A percentile compares a stretch with the other conserved stretches of the same genome.
Evolutionary conservation across 1,140 invertebrate species (phyloP).

Genomic region (Pteromalus puparum): DNA sequence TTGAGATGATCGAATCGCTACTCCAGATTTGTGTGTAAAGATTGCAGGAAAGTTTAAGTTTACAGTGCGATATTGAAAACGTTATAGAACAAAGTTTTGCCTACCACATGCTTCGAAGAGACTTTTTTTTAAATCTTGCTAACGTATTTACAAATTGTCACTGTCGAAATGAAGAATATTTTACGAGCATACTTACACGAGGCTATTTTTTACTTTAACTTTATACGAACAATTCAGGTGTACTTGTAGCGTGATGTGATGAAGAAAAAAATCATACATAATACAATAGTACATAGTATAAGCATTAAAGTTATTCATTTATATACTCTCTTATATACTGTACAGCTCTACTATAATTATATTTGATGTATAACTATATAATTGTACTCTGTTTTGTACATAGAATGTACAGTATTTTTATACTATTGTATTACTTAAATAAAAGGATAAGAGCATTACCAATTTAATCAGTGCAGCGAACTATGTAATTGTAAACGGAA

Average conservation of each 20-base stretch:
- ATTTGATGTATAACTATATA: constrained; percentile 32
- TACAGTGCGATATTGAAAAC: background rate
- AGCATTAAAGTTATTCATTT: constrained; percentile 23
- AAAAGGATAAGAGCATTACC: constrained; percentile 14
- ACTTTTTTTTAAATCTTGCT: background rate
- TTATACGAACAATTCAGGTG: background rate
- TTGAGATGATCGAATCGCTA: no score
- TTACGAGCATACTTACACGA: background rate
- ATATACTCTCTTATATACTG: constrained; percentile 25
- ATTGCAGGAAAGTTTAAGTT: background rate
- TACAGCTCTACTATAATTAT: constrained; percentile 25
- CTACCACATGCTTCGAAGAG: background rate
- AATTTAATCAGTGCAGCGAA: background rate
- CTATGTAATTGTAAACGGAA: constrained; percentile 20
- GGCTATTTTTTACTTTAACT: background rate
- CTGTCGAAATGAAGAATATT: background rate
- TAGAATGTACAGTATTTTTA: constrained; percentile 16
- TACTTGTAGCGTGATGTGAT: background rate
- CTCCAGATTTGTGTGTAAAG: background rate
- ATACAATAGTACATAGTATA: background rate
- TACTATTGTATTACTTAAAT: constrained; percentile 37
- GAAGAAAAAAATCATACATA: background rate
- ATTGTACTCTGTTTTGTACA: constrained; percentile 35
- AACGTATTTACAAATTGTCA: background rate
- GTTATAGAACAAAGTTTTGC: background rate